Evolutionary conservation across 2,888 invertebrate genomes (phyloP).

Genomic region (Colletes collaris): DNA sequence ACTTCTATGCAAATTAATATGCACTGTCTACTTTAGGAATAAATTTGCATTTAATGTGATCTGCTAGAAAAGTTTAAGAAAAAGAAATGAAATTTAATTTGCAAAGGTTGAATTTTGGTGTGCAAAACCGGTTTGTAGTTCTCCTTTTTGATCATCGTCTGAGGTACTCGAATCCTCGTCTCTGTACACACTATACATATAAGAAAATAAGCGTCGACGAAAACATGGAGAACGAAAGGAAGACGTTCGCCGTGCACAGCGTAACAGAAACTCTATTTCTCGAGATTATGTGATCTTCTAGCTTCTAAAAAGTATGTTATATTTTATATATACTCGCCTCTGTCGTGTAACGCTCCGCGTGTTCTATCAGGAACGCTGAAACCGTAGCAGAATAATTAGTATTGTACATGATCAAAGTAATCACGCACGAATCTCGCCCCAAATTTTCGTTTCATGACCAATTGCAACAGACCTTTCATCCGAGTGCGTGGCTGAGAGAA

Average conservation of each 20-base stretch:
- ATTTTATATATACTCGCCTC: slow-evolving; percentile 41
- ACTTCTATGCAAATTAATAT: too few species aligned
- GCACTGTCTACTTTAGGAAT: too few species aligned
- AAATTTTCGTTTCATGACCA: not conserved
- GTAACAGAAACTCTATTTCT: slow-evolving; percentile 43
- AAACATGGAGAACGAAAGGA: not conserved
- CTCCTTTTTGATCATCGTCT: not conserved
- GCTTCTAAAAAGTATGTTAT: slow-evolving; percentile 48
- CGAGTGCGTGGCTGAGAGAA: slow-evolving; percentile 4
- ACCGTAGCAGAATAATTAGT: not conserved
- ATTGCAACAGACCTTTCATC: too few species aligned
- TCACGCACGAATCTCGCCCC: not conserved
- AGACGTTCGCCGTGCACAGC: slow-evolving; percentile 25
- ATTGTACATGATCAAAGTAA: not conserved
- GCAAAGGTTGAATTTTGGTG: too few species aligned
- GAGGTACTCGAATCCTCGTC: slow-evolving; percentile 19
- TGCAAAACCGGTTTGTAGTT: too few species aligned
- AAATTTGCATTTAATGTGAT: too few species aligned
- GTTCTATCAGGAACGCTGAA: slow-evolving; percentile 27
- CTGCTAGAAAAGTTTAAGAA: too few species aligned
- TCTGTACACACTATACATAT: not conserved
- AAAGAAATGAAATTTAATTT: too few species aligned
- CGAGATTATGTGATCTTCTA: slow-evolving; percentile 53
- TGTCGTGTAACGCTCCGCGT: slow-evolving; percentile 21
- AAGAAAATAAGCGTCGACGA: not conserved